Base-by-base conservation (phyloP, 2,113 vertebrate species). In the Nipponia nippon region DNA sequence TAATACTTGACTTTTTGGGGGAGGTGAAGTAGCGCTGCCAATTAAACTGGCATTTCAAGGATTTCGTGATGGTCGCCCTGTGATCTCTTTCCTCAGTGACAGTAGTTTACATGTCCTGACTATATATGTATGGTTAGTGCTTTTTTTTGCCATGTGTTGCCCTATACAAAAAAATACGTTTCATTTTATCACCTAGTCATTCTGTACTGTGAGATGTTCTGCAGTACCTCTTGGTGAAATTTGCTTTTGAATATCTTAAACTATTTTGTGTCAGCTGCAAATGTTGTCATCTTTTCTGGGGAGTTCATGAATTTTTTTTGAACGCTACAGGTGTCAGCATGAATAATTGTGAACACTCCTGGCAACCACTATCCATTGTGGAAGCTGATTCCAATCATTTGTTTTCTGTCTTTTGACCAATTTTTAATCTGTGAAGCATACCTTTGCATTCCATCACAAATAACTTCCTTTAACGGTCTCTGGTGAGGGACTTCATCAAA, bases 1-100 rank as follows among this genome's bases (percentile, higher is more conserved):
- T 16, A 55, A 36, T 61, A 32, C 10, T 22, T 30, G 30, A 55
- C 13, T 49, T 73, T 75, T 69, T 8, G 34, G 18, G 3, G 7
- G 20, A 71, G 1, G 0, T 78, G 72, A 67, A 73, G 9, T 55
- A 21, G 8, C 0, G 0, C 22, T 73, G n/a, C 11, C n/a, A 55
- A 22, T 49, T 69, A 56, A 55, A 75, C 32, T 62, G n/a, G 4
- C 16, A 40, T 67, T 73, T 79, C 59, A 61, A 72, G 38, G 72
- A 77, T 18, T 58, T 56, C 52, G 13, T 44, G 40, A 34, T 2
- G 6, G 11, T 77, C 52, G 30, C 27, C 14, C 16, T 66, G 27
- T 49, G 49, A 32, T 53, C 11, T 52, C 29, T 59, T 78, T 71
- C 34, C 34, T 59, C 13, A 46, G 50, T 58, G 44, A 17, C 5